These are phyloP conservation scores for Calcarius lapponicus DNA, from an alignment of 2,797 vertebrate genomes.

Conservation along the genomic window DNA sequence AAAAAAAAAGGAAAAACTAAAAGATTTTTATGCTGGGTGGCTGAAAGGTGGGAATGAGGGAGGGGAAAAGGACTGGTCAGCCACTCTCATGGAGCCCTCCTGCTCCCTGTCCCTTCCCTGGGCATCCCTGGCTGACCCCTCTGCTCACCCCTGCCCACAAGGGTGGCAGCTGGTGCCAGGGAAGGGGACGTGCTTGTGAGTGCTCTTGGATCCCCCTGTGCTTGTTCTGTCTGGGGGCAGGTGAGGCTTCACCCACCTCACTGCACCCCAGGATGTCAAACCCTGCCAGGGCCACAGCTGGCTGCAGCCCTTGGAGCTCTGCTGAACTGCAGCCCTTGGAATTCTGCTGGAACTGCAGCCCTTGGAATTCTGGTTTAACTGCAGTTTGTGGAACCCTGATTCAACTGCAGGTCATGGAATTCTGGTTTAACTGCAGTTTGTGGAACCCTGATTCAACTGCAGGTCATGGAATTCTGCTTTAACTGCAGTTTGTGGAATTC, in stretches of 20 bases:
- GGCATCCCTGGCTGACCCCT: not conserved
- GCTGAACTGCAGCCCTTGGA: not conserved
- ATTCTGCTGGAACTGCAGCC: too few relatives aligned
- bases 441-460: not conserved
- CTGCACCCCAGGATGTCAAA: not conserved
- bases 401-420: accelerated
- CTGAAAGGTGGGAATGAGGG: not conserved
- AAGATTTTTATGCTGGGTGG: not conserved
- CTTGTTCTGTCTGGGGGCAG: not conserved
- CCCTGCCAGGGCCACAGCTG: not conserved
- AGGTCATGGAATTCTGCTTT: too few relatives aligned
- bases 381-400: accelerated
- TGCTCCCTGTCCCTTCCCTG: not conserved
- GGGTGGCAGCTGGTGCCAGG: not conserved
- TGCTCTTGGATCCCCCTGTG: not conserved
- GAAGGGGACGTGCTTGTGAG: not conserved
- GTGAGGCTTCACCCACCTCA: not conserved
- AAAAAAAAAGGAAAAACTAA: too few relatives aligned
- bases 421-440: not conserved
- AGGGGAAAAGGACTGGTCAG: not conserved
- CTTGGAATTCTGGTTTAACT: not conserved
- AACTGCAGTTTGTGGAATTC: accelerated
- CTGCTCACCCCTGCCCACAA: accelerated
- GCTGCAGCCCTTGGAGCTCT: not conserved
- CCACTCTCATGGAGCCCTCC: not conserved